Percentiles rank a stretch among this genome's conserved stretches.
Conservation (phyloP, 2,113 vertebrate genomes). For the Podarcis raffonei region DNA sequence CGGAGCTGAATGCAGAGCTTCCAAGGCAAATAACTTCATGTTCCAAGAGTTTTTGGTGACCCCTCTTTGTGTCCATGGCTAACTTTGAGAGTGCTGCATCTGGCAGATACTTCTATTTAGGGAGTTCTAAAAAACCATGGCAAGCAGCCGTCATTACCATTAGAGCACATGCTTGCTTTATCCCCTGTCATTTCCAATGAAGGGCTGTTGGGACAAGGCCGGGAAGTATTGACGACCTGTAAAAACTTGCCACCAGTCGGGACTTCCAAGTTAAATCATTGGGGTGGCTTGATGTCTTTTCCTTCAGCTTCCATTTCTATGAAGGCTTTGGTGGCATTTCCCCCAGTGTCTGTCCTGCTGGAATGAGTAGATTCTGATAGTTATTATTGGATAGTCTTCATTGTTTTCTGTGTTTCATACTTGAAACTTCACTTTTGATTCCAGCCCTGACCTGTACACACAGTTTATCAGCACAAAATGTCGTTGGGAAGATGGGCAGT, state of each 20-base stretch:
- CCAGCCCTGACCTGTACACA: neutral
- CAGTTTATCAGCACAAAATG: neutral
- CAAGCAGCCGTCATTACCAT: neutral
- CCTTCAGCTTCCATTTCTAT: neutral
- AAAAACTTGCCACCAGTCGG: neutral
- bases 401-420: neutral
- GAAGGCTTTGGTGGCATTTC: neutral
- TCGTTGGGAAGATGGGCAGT: neutral
- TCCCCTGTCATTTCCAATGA: neutral
- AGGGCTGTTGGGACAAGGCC: neutral
- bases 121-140: neutral
- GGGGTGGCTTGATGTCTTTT: neutral
- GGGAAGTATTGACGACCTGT: neutral
- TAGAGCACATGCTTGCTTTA: neutral
- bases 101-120: neutral
- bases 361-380: neutral
- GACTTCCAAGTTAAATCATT: fast-evolving
- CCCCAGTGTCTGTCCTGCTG: neutral
- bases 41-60: neutral
- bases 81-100: neutral
- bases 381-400: neutral
- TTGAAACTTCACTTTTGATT: neutral
- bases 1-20: neutral
- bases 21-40: neutral
- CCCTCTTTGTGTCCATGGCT: neutral